phyloP scores from a whole-genome alignment of 2,797 vertebrate species.

The Austrolebias charrua region DNA sequence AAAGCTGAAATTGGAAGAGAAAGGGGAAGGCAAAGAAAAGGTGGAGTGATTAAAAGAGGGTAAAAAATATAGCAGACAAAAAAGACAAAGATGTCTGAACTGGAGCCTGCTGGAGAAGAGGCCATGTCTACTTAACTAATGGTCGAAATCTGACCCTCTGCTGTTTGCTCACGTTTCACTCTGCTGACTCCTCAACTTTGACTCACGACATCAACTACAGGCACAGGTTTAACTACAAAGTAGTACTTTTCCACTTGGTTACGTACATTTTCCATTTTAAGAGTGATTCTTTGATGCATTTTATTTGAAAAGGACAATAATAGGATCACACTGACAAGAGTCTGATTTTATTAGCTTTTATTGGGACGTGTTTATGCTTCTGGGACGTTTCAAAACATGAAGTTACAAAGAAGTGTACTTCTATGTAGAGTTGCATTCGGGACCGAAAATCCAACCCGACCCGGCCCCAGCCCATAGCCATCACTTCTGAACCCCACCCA shows the following conservation, averaged over 20 bases:
- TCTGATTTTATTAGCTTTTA: too few species aligned
- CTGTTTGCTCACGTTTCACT: conserved; percentile 51
- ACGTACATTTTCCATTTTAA: conserved; percentile 8
- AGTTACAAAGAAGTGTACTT: neutral
- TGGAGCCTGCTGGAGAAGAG: conserved; percentile 51
- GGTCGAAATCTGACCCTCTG: conserved; percentile 54
- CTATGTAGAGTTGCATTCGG: too few species aligned
- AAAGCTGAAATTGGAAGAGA: conserved; percentile 17
- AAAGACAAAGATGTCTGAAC: conserved; percentile 35
- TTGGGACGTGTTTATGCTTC: neutral
- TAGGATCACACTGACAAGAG: too few species aligned
- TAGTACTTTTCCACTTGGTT: conserved; percentile 7
- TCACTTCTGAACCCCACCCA: too few species aligned
- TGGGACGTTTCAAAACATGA: neutral
- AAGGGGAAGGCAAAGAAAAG: conserved; percentile 17
- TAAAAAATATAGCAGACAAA: conserved; percentile 27
- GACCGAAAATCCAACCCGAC: too few species aligned
- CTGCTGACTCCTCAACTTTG: conserved; percentile 27
- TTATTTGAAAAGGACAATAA: too few species aligned
- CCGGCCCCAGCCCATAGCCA: too few species aligned
- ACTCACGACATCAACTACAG: conserved; percentile 31
- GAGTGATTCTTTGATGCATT: neutral
- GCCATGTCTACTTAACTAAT: conserved; percentile 48
- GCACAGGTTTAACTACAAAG: neutral
- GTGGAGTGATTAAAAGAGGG: conserved; percentile 28